These are phyloP conservation scores for Eucidaris tribuloides DNA, from an alignment of 35 echinoderm and acorn worm genomes.

Conservation along the genomic window DNA sequence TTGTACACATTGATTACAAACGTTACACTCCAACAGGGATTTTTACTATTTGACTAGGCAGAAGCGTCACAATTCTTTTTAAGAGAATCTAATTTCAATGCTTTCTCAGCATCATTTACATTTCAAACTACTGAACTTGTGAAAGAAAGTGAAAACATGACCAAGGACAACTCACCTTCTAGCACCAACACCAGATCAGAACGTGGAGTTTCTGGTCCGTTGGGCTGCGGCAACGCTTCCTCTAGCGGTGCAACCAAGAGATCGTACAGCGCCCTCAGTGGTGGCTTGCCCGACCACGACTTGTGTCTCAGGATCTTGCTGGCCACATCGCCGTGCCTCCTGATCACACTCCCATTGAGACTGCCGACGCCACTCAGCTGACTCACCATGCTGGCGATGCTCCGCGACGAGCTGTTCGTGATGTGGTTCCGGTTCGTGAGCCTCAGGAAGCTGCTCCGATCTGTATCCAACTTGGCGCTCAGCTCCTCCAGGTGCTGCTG, in stretches of 20 bases:
- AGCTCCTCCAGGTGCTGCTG: slow-evolving; percentile 90
- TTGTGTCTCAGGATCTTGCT: slow-evolving; percentile 42
- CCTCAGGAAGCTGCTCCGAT: slow-evolving; percentile 29
- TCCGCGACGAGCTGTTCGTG: slow-evolving; percentile 71
- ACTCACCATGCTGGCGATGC: slow-evolving; percentile 73
- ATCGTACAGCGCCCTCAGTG: slow-evolving; percentile 89
- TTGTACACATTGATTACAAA: no score
- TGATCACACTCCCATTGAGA: slow-evolving; percentile 73
- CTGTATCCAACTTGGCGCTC: slow-evolving; percentile 54
- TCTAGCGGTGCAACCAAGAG: slow-evolving; percentile 92
- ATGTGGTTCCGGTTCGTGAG: slow-evolving; percentile 48
- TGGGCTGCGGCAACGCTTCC: slow-evolving; percentile 55
- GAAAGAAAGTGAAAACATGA: no score
- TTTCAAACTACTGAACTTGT: no score
- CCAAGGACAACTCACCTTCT: slow-evolving; percentile 60
- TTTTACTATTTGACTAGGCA: no score
- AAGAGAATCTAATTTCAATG: no score
- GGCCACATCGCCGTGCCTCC: background rate
- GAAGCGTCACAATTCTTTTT: no score
- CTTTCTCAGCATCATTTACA: no score
- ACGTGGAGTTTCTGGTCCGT: slow-evolving; percentile 53
- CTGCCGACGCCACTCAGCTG: slow-evolving; percentile 74
- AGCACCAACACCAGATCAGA: slow-evolving; percentile 85
- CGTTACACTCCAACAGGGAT: no score
- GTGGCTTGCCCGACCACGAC: slow-evolving; percentile 85